Conservation (phyloP, 2,888 invertebrate species). For the Mythimna impura region DNA sequence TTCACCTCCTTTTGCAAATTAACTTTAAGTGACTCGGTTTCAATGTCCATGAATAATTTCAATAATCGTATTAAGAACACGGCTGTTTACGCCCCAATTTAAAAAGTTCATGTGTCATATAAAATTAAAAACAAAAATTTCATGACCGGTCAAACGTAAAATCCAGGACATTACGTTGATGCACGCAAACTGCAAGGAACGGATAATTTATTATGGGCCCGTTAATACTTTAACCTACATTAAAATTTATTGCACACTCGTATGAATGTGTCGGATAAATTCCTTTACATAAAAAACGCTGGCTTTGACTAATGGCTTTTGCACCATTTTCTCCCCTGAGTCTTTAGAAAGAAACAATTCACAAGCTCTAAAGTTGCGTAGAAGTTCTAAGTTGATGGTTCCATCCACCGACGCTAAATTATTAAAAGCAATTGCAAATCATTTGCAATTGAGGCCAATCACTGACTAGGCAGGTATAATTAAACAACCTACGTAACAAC, state of each 20-base stretch:
- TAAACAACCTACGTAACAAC: conserved; percentile 33
- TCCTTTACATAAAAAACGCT: conserved; percentile 14
- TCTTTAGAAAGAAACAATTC: neutral
- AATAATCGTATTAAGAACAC: conserved; percentile 1
- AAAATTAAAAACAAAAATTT: conserved; percentile 45
- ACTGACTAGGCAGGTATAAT: conserved; percentile 47
- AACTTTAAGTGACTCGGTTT: neutral
- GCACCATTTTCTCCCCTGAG: neutral
- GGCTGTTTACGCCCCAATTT: conserved; percentile 30
- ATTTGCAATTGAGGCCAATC: conserved; percentile 48
- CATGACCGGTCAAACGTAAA: conserved; percentile 35
- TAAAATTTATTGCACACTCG: conserved; percentile 51
- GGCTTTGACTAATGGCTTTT: neutral
- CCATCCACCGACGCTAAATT: conserved; percentile 8
- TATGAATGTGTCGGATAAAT: conserved; percentile 31
- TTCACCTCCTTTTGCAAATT: neutral
- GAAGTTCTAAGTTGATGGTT: neutral
- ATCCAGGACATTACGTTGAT: conserved; percentile 46
- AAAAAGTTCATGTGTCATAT: conserved; percentile 34
- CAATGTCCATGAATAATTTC: neutral
- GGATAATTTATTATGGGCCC: conserved; percentile 58
- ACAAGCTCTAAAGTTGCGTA: neutral
- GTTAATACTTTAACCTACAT: conserved; percentile 63
- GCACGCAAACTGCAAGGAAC: conserved; percentile 60
- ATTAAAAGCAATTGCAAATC: conserved; percentile 46